Evolutionary conservation across 2,113 vertebrate species (phyloP).

Genomic region (Pseudopodoces humilis): DNA sequence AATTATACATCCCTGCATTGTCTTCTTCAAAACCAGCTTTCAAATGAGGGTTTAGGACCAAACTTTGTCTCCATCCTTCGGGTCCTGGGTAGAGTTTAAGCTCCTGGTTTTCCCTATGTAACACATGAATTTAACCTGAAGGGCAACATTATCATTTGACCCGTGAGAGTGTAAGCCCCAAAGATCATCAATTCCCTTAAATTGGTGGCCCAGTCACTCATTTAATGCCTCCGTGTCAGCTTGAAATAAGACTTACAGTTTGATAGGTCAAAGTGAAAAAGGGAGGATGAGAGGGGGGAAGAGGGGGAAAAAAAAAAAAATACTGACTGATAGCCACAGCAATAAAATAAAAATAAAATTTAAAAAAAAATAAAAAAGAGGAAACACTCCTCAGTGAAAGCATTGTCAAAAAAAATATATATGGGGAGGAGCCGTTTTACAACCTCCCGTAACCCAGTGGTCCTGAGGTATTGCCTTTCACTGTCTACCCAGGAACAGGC

Average conservation of each 20-base stretch:
- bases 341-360: not conserved
- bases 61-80: not conserved
- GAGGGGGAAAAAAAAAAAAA: not conserved
- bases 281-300: not conserved
- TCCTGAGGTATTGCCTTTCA: not conserved
- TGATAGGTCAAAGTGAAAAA: conserved; percentile 17
- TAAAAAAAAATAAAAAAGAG: not conserved
- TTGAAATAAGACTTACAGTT: conserved; percentile 32
- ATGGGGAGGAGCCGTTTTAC: not conserved
- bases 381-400: conserved; percentile 17
- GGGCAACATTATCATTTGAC: conserved; percentile 56
- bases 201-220: not conserved
- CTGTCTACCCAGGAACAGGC: not conserved
- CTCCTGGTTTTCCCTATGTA: not conserved
- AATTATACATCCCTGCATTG: not conserved
- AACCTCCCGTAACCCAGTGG: not conserved
- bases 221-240: conserved; percentile 19
- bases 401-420: not conserved
- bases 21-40: not conserved
- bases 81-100: not conserved
- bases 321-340: not conserved
- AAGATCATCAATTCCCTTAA: conserved; percentile 49
- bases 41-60: not conserved
- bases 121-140: not conserved
- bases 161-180: conserved; percentile 1